Base-by-base conservation (phyloP, 2,797 vertebrate species). In the Jordanella pulchra region DNA sequence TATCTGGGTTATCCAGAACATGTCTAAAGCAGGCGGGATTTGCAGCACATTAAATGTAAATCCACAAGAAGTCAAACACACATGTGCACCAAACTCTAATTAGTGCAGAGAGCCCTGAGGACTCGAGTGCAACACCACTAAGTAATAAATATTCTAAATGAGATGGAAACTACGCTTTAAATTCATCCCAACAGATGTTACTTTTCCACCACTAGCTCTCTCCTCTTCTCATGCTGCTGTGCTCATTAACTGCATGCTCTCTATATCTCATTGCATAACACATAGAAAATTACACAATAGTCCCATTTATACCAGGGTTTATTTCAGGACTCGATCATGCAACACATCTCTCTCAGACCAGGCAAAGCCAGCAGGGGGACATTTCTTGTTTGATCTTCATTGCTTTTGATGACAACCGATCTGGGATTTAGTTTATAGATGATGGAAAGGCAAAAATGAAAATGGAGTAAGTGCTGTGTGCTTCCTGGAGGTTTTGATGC, bases 231-330 rank as follows among this genome's bases (percentile, higher is more conserved):
- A 71, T 73, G 64, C 70, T 79, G 72, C 84, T 65, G 23, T 81
- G 86, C 86, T 86, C 86, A 86, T 86, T 89, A 91, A 80, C 86
- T 84, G 81, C 79, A 73, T 85, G 11, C 72, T 86, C 71, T 84
- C 69, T 79, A 71, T 56, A 60, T 87, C 71, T 76, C 58, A 80
- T 84, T 84, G 88, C 89, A 79, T 93, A 93, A 93, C 86, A 72
- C 78, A 61, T 58, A 77, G 82, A 86, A 79, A 90, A 87, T 93
- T 90, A 92, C 87, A 93, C 91, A 93, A 90, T 85, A 77, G 89
- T 79, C 76, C 82, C 67, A 77, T 89, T 91, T 89, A 77, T 76
- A 74, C 64, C 0, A 18, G 77, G 74, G 87, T 86, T 77, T 39
- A 80, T 88, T 82, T 68, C 75, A 73, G 80, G 78, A 83, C 82